A percentile compares a stretch with the other conserved stretches of the same genome.
These are phyloP conservation scores for Stegostoma tigrinum DNA, from an alignment of 2,113 vertebrate genomes.

Conservation along the genomic window DNA sequence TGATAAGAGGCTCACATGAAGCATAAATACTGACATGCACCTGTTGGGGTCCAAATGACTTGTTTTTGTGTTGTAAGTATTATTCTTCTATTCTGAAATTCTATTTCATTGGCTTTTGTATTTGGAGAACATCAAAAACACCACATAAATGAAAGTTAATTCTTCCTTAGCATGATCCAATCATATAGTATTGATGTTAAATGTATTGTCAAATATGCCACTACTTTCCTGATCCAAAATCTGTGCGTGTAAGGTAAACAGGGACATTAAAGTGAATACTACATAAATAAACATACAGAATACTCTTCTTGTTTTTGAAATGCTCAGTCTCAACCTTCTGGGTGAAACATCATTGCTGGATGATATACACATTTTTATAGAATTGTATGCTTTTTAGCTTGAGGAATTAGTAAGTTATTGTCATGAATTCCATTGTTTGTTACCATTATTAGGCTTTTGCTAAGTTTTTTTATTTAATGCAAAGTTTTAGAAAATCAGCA, in stretches of 20 bases:
- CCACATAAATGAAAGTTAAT: background rate
- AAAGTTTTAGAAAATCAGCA: conserved; percentile 25
- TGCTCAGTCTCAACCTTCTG: background rate
- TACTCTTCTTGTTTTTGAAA: background rate
- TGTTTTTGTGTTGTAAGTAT: background rate
- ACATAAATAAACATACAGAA: background rate
- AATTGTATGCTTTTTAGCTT: background rate
- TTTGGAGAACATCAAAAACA: background rate
- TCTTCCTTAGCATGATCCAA: background rate
- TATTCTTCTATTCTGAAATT: background rate
- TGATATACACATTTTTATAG: background rate
- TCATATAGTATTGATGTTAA: background rate
- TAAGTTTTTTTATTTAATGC: background rate
- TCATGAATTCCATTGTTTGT: background rate
- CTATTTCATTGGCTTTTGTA: background rate
- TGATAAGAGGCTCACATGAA: no score
- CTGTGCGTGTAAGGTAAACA: background rate
- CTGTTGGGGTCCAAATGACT: background rate
- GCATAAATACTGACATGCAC: background rate
- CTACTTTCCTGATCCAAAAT: background rate
- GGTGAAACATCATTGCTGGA: background rate
- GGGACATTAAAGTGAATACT: background rate
- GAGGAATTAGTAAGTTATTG: background rate
- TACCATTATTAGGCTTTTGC: background rate
- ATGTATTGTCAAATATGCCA: background rate